phyloP scores from a whole-genome alignment of 2,888 invertebrate species.

The Nymphalis c-album region DNA sequence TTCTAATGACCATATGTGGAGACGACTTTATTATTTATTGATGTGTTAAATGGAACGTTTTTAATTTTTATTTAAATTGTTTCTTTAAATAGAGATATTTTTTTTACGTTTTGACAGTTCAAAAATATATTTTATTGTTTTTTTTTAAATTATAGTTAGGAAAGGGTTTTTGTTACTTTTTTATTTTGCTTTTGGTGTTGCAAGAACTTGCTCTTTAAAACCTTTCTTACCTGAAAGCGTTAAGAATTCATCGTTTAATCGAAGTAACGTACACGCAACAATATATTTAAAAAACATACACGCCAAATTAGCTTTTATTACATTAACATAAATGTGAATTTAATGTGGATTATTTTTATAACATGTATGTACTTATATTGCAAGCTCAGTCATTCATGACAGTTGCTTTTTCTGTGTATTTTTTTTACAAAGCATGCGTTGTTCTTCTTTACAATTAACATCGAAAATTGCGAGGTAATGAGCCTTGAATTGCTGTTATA shows the following conservation, averaged over 20 bases:
- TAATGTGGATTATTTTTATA: neutral
- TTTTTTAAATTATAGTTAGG: neutral
- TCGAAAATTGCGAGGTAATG: slow-evolving; percentile 43
- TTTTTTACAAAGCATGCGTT: slow-evolving; percentile 27
- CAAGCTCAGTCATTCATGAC: slow-evolving; percentile 27
- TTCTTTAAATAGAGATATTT: too few species aligned
- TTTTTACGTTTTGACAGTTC: too few species aligned
- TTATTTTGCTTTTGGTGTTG: neutral
- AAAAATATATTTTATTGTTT: too few species aligned
- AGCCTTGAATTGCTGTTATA: slow-evolving; percentile 45
- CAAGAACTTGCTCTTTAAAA: neutral
- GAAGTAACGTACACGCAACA: neutral
- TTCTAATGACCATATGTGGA: slow-evolving; percentile 6
- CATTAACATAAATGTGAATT: neutral
- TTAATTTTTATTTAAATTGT: neutral
- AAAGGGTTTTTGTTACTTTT: neutral
- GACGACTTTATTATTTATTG: slow-evolving; percentile 7
- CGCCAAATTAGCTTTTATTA: slow-evolving; percentile 7
- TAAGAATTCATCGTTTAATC: neutral
- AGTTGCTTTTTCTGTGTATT: slow-evolving; percentile 13
- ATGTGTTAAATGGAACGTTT: neutral
- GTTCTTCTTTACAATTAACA: slow-evolving; percentile 40
- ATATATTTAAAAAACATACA: neutral
- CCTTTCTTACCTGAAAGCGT: neutral
- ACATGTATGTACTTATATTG: neutral